A percentile compares a stretch with the other conserved stretches of the same genome.
phyloP scores from a whole-genome alignment of 2,888 invertebrate genomes.

The Globia sparganii region DNA sequence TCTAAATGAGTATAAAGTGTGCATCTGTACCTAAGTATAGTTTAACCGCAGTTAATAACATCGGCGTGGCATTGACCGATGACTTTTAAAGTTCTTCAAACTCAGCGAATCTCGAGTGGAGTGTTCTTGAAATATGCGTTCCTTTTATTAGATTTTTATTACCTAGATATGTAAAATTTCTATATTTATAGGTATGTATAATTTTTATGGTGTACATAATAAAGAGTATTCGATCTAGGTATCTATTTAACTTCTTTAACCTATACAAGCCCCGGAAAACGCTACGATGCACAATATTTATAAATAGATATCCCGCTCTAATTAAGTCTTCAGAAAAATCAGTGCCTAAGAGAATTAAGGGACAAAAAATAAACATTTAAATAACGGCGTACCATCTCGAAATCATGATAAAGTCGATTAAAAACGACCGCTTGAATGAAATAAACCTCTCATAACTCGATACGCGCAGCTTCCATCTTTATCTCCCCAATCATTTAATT shows the following conservation, averaged over 20 bases:
- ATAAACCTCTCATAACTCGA: slow-evolving; percentile 19
- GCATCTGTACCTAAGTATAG: slow-evolving; percentile 26
- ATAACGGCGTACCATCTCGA: neutral
- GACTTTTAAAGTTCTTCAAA: slow-evolving; percentile 54
- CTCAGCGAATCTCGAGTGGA: slow-evolving; percentile 19
- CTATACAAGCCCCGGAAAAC: neutral
- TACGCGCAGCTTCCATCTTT: slow-evolving; percentile 15
- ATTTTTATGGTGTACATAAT: neutral
- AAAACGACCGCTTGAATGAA: slow-evolving; percentile 9
- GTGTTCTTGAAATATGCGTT: slow-evolving; percentile 23
- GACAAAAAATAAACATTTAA: neutral
- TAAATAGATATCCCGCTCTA: neutral
- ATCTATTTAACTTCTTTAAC: neutral
- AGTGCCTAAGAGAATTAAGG: neutral
- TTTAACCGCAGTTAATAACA: slow-evolving; percentile 39
- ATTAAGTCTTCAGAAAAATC: neutral
- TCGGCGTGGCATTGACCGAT: slow-evolving; percentile 51
- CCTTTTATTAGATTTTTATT: neutral
- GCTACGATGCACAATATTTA: neutral
- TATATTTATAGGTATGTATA: too few relatives aligned
- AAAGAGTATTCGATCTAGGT: neutral
- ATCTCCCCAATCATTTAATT: slow-evolving; percentile 46
- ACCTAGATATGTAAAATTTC: too few relatives aligned
- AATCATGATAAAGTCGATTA: neutral
- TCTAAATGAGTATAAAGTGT: slow-evolving; percentile 42